A percentile compares a stretch with the other conserved stretches of the same genome.
Evolutionary conservation across 1,140 invertebrate species (phyloP).

Genomic region (Archivesica marissinica): DNA sequence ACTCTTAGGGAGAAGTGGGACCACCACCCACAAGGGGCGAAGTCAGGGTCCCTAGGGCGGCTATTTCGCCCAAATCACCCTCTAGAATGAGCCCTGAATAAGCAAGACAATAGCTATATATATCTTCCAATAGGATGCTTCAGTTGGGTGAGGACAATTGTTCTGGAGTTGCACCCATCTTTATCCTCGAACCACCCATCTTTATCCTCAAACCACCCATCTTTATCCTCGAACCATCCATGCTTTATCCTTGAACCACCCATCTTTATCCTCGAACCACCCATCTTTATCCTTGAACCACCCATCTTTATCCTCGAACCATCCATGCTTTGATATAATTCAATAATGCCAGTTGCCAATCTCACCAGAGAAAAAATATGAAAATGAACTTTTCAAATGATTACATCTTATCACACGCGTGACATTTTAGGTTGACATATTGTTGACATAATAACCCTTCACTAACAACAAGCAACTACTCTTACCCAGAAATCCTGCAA

Average conservation of each 20-base stretch:
- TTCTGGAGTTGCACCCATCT: too few relatives aligned
- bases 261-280: neutral
- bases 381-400: constrained; percentile 17
- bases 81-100: too few relatives aligned
- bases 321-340: neutral
- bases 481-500: neutral
- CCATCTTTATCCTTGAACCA: neutral
- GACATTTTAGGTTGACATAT: neutral
- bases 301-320: neutral
- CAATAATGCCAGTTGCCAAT: neutral
- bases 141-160: too few relatives aligned
- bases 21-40: too few relatives aligned
- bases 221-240: neutral
- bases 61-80: too few relatives aligned
- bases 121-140: too few relatives aligned
- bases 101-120: too few relatives aligned
- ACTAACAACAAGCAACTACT: neutral
- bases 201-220: neutral
- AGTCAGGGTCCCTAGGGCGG: too few relatives aligned
- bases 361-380: neutral
- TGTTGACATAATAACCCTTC: neutral
- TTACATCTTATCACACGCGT: neutral
- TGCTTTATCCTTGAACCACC: neutral
- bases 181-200: too few relatives aligned
- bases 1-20: too few relatives aligned